Percentiles rank a stretch among this genome's conserved stretches.
Evolutionary conservation across 2,113 vertebrate genomes (phyloP).

Genomic region (Parotia lawesii): DNA sequence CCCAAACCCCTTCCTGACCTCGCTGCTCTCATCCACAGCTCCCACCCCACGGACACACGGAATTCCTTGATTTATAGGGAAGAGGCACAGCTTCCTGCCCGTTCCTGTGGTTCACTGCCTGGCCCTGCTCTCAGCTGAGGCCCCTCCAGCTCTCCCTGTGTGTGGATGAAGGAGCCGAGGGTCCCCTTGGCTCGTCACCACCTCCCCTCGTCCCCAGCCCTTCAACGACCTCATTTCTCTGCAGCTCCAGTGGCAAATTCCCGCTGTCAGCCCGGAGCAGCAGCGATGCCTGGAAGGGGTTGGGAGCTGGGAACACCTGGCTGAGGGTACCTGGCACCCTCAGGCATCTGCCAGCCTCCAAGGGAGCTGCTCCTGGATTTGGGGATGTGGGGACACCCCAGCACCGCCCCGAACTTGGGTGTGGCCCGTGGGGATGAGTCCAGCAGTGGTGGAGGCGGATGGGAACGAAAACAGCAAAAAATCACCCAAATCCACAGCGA

Average conservation of each 20-base stretch:
- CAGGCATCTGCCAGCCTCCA: accelerated
- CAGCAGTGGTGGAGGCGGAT: accelerated
- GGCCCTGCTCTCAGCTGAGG: neutral
- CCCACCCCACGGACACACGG: accelerated
- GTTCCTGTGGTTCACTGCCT: neutral
- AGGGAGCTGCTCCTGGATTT: accelerated
- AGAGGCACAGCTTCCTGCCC: neutral
- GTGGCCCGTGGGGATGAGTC: accelerated
- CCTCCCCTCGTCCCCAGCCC: neutral
- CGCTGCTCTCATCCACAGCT: neutral
- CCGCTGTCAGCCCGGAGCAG: neutral
- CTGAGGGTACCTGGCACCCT: neutral
- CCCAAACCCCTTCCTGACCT: accelerated
- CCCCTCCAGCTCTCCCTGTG: too few relatives aligned
- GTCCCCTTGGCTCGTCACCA: neutral
- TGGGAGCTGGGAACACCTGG: neutral
- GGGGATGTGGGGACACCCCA: too few relatives aligned
- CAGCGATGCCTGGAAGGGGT: accelerated
- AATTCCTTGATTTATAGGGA: accelerated
- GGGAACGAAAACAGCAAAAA: neutral
- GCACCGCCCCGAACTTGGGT: accelerated
- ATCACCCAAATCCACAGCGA: accelerated
- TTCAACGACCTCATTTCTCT: neutral
- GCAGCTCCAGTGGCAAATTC: neutral
- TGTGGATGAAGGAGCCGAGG: neutral